phyloP scores from a whole-genome alignment of 2,113 vertebrate genomes.

The Solea solea region DNA sequence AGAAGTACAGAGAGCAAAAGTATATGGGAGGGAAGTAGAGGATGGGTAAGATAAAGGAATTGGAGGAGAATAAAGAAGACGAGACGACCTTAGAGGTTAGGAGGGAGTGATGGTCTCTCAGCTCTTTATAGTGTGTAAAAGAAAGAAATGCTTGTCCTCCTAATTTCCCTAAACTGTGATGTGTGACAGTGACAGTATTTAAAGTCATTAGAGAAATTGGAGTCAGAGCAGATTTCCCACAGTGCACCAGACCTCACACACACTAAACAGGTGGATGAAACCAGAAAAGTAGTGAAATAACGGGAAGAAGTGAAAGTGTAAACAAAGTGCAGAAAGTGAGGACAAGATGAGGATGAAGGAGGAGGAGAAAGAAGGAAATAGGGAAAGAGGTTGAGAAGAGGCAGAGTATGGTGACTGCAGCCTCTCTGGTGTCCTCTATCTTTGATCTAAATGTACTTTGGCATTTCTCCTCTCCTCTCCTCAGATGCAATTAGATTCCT shows the following conservation, averaged over 20 bases:
- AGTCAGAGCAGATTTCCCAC: conserved; percentile 48
- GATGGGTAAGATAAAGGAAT: not conserved
- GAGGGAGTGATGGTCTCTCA: conserved; percentile 9
- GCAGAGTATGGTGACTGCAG: conserved; percentile 59
- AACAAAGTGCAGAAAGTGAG: conserved; percentile 26
- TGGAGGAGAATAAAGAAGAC: not conserved
- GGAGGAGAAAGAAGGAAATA: not conserved
- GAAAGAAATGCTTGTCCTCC: conserved; percentile 38
- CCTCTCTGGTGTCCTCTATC: conserved; percentile 76
- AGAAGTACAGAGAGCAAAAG: not conserved
- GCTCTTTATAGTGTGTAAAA: conserved; percentile 31
- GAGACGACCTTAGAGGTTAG: too few relatives aligned
- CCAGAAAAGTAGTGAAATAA: conserved; percentile 1
- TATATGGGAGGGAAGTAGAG: not conserved
- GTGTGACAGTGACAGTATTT: conserved; percentile 61
- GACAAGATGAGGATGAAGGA: conserved; percentile 28
- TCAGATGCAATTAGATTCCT: conserved; percentile 81
- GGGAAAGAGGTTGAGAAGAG: conserved; percentile 34
- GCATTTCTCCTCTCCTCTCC: conserved; percentile 79
- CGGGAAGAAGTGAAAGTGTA: conserved; percentile 21
- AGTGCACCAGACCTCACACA: conserved; percentile 52
- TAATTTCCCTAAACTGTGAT: conserved; percentile 49
- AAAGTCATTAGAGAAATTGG: conserved; percentile 50
- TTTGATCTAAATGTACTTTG: conserved; percentile 83
- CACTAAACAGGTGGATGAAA: conserved; percentile 10